These are phyloP conservation scores for Hylomyscus alleni DNA, from an alignment of 2,797 vertebrate genomes.

Conservation along the genomic window DNA sequence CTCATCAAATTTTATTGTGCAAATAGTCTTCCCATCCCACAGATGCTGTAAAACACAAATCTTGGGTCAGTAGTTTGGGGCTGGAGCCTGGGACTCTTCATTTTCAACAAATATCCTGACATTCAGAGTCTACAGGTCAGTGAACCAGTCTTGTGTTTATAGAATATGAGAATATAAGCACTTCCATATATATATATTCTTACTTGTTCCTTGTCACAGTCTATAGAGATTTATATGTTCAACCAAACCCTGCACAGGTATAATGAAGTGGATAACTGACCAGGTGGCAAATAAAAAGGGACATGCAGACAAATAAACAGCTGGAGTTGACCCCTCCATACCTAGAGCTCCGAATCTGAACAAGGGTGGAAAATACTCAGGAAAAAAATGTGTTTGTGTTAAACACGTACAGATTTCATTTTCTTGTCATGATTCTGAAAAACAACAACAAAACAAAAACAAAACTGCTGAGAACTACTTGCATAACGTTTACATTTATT, in stretches of 20 bases:
- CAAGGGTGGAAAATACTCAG: neutral
- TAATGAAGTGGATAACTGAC: neutral
- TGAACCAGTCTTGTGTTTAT: neutral
- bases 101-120: neutral
- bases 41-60: neutral
- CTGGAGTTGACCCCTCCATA: neutral
- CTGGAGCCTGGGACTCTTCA: neutral
- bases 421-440: neutral
- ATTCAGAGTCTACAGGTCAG: neutral
- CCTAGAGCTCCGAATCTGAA: neutral
- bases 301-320: neutral
- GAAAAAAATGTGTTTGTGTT: neutral
- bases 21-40: neutral
- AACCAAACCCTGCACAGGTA: neutral
- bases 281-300: neutral
- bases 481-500: neutral
- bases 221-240: neutral
- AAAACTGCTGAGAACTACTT: neutral
- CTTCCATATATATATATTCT: neutral
- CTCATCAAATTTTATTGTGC: neutral
- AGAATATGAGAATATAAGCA: neutral
- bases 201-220: neutral
- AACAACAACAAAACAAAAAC: neutral
- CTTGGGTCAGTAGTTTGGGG: neutral
- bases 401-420: neutral